Evolutionary conservation across 2,113 vertebrate genomes (phyloP), one percentile per base, ranked within the genome.

Genomic region (Hemichromis elongatus): DNA sequence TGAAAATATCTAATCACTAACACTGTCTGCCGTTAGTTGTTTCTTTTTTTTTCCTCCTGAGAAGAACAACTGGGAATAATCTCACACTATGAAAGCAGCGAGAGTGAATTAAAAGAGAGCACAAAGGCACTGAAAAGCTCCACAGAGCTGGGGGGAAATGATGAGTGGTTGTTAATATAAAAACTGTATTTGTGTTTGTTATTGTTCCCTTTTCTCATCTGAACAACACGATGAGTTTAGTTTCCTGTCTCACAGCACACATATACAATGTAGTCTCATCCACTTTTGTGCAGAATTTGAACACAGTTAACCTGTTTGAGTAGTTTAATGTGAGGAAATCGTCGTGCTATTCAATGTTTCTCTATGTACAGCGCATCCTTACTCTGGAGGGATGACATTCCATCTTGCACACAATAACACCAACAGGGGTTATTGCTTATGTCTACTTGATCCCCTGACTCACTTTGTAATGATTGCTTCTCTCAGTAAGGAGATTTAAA

Each of bases 401-500:
- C 81, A 85, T 14, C 4, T 66, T 26, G 37, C 30, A 56, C 88
- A 88, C 84, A 84, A 26, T 40, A 77, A 89, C 82, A 81, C 53
- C 77, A 66, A 77, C 55, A 7, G 79, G 89, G 87, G 84, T 30
- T 85, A 92, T 83, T 88, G 84, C 85, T 84, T 79, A 61, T 80
- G 82, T 88, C 77, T 59, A 85, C 81, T 90, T 92, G 89, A 93
- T 89, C 53, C 63, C 90, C 87, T 68, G 19, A 83, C 59, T 63
- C 13, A 87, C 93, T 92, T 90, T 93, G 14, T 93, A 61, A 92
- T 70, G 94, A 96, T 96, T 96, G 96, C 92, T 95, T 94, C 93
- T 92, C 90, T 84, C 78, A 88, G 84, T 96, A 96, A 97, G 92
- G 92, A 96, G 96, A 97, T 97, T 97, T 96, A 91, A 93, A 93